Evolutionary conservation across 2,888 invertebrate genomes (phyloP).

Genomic region (Cryptophagus acutangulus): DNA sequence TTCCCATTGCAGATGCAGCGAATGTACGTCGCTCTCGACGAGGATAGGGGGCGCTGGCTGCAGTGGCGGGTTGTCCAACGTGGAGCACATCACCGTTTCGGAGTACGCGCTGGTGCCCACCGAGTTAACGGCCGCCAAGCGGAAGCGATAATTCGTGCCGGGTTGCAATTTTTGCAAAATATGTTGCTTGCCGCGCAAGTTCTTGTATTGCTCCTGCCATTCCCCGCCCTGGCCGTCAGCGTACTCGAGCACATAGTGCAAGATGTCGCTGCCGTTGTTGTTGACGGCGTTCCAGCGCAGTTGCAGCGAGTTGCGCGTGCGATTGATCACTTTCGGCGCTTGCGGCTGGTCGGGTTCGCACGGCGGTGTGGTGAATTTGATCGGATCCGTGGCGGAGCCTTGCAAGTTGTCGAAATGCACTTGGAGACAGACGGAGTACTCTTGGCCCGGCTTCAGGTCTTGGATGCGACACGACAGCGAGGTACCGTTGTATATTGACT

Average conservation of each 20-base stretch:
- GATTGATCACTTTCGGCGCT: constrained; percentile 65
- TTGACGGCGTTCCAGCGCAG: constrained; percentile 67
- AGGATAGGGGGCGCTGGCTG: constrained; percentile 74
- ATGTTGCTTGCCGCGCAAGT: constrained; percentile 71
- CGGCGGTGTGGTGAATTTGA: constrained; percentile 73
- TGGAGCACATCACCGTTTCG: constrained; percentile 63
- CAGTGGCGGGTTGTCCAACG: constrained; percentile 73
- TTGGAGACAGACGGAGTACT: constrained; percentile 77
- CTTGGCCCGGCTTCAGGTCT: constrained; percentile 82
- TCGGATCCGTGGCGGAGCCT: constrained; percentile 72
- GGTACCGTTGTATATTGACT: constrained; percentile 75
- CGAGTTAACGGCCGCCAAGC: constrained; percentile 78
- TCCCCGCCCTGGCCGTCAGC: constrained; percentile 65
- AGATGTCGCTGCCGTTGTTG: constrained; percentile 77
- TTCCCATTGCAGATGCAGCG: constrained; percentile 70
- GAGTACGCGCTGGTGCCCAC: constrained; percentile 72
- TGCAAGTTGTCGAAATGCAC: constrained; percentile 70
- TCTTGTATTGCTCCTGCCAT: constrained; percentile 68
- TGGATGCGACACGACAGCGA: constrained; percentile 75
- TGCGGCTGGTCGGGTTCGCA: constrained; percentile 76
- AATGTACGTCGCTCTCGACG: constrained; percentile 57
- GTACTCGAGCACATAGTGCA: constrained; percentile 72
- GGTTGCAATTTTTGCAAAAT: constrained; percentile 70
- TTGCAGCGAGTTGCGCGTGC: constrained; percentile 66
- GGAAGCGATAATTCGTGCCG: constrained; percentile 75